Base-by-base conservation (phyloP, 2,888 invertebrate genomes). In the Zeuzera pyrina region DNA sequence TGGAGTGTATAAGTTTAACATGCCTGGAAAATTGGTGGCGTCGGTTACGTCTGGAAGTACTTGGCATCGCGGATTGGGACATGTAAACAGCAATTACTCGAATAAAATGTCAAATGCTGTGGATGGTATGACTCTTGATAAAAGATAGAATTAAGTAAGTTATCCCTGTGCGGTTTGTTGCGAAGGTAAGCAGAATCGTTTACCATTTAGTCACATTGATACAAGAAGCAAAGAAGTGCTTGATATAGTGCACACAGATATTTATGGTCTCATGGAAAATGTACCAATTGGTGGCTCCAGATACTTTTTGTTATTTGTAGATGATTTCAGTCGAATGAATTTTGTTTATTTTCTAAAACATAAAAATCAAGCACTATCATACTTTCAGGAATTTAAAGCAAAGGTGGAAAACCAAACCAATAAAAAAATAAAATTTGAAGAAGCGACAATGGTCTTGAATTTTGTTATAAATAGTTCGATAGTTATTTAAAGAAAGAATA, bases 391-490 rank as follows among this genome's bases (percentile, higher is more conserved):
- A 1, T 37, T 31, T 31, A 31, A 31, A 15, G 6, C 6, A 4
- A 21, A 29, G 26, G 34, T 34, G n/a, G 37, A 37, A 12, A 37
- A 37, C n/a, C 31, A 31, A 11, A 29, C 14, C 16, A 21, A 12
- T 3, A 36, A 31, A 12, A 28, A 31, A 25, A 26, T 37, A 10
- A 37, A 29, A 25, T 29, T 3, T 12, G 19, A 2, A 21, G 30
- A 22, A 30, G 12, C 7, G 30, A 30, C 14, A 30, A 35, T 22
- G 43, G 43, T 3, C 19, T 12, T 12, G 38, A 41, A 29, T 43
- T 33, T 34, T 27, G 34, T 25, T 27, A 11, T 24, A 24, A 29
- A 8, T 25, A 34, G 2, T 32, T 38, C 16, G 30, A 34, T 1
- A 30, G 14, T 3, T 38, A 32, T 14, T 25, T 38, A 15, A 25